Base-by-base conservation (phyloP, 2,797 vertebrate genomes). In the Tauraco hartlaubi region DNA sequence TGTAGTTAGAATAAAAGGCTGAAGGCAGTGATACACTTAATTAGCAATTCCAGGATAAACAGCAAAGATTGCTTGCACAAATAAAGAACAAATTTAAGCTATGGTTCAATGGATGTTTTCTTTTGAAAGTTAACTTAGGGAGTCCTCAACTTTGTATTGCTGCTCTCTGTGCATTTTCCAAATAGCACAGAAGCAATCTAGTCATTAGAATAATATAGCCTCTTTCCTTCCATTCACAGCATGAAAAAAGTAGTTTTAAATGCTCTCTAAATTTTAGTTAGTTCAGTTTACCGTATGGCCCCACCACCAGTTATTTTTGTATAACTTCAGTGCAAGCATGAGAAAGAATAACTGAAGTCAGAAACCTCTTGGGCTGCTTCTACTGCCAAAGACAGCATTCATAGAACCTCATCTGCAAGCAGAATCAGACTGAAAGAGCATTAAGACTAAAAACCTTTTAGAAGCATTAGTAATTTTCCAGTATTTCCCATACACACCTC, bases 361-460 rank as follows among this genome's bases (percentile, higher is more conserved):
- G 64, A 83, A 86, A 83, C 54, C 58, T 63, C 33, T 81, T 51
- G 46, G 54, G 58, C 29, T 58, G 82, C n/a, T 93, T 41, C 35
- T 76, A 9, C 35, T 66, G 51, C 39, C 46, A 66, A 94, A 87
- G n/a, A 0, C 35, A 64, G 8, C 28, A 63, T 59, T 86, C 37
- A 1, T 29, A 85, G 58, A 84, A 78, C 12, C 35, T 83, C 56
- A 80, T 62, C 68, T 88, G 35, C 48, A 79, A 72, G 64, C 10
- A 76, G 67, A 82, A 74, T 26, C 51, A 88, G 64, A 83, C 0
- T 33, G 26, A 66, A 81, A 76, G 69, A 61, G 44, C 85, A 90
- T 96, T 84, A 90, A 78, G 66, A 33, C 69, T 92, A 78, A 95
- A 95, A 95, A 58, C 55, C 76, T 92, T 93, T 96, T 78, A 93